phyloP scores from a whole-genome alignment of 2,888 invertebrate species.

The Trichopria drosophilae region DNA sequence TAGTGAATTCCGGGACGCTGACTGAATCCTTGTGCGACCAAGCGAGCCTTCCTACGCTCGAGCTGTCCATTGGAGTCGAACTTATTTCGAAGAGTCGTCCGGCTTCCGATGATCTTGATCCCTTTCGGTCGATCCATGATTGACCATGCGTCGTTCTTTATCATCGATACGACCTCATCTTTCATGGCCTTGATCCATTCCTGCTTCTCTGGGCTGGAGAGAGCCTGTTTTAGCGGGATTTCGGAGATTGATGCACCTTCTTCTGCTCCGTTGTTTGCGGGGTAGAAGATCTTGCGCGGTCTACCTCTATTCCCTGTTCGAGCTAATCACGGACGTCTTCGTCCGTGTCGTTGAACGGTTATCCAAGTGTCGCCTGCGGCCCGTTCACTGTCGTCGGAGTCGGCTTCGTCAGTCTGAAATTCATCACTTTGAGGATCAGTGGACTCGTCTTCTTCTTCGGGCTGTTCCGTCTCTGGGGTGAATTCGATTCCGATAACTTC shows the following conservation, averaged over 20 bases:
- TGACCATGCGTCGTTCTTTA: constrained; percentile 24
- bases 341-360: neutral
- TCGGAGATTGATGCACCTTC: neutral
- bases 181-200: constrained; percentile 9
- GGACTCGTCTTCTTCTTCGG: too few species aligned
- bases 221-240: neutral
- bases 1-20: constrained; percentile 30
- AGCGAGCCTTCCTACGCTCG: constrained; percentile 25
- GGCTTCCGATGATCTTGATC: constrained; percentile 15
- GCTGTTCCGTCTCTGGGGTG: too few species aligned
- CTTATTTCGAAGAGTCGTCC: constrained; percentile 22
- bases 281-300: constrained; percentile 1
- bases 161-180: constrained; percentile 15
- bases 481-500: neutral
- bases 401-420: too few species aligned
- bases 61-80: constrained; percentile 18
- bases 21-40: constrained; percentile 28
- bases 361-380: too few species aligned
- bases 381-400: too few species aligned
- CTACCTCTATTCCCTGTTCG: constrained; percentile 6
- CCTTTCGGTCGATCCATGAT: constrained; percentile 14
- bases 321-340: neutral
- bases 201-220: neutral
- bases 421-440: too few species aligned
- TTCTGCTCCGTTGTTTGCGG: neutral